Evolutionary conservation across 1,140 invertebrate species (phyloP).

Genomic region (Drosophila sp.): DNA sequence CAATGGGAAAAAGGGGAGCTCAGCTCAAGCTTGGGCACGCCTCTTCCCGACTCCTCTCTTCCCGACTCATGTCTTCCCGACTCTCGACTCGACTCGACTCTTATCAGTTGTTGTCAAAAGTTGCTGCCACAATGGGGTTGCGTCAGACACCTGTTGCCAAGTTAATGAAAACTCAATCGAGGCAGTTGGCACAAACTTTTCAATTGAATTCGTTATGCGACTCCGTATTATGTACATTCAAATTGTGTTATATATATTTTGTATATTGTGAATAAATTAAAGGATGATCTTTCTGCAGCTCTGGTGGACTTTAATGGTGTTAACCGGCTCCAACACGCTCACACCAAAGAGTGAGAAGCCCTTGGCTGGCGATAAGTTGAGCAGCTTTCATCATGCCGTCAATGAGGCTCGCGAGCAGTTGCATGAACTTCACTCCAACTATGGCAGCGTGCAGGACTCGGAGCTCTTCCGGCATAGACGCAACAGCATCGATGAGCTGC

Average conservation of each 20-base stretch:
- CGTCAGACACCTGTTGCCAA: slow-evolving; percentile 50
- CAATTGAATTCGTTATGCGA: slow-evolving; percentile 37
- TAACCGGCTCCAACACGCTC: slow-evolving; percentile 20
- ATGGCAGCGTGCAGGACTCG: slow-evolving; percentile 20
- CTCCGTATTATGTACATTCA: slow-evolving; percentile 10
- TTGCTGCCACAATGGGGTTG: slow-evolving; percentile 15
- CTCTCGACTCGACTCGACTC: slow-evolving; percentile 30
- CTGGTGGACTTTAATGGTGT: slow-evolving; percentile 65
- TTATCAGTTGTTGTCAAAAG: slow-evolving; percentile 51
- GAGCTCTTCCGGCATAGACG: slow-evolving; percentile 39
- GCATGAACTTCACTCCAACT: slow-evolving; percentile 42
- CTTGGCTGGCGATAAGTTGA: slow-evolving; percentile 27
- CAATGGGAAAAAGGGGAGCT: slow-evolving; percentile 44
- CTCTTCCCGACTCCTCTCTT: slow-evolving; percentile 1
- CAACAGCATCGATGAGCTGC: slow-evolving; percentile 60
- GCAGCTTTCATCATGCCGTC: slow-evolving; percentile 45
- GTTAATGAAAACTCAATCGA: slow-evolving; percentile 50
- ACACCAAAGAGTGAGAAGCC: background rate
- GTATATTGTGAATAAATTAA: slow-evolving; percentile 28
- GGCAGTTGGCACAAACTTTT: slow-evolving; percentile 40
- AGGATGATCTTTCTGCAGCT: slow-evolving; percentile 54
- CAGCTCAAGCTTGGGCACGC: background rate
- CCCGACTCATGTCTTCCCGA: slow-evolving; percentile 7
- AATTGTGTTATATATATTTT: slow-evolving; percentile 15
- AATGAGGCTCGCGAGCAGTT: slow-evolving; percentile 50